These are phyloP conservation scores for Drosophila funebris DNA, from an alignment of 1,140 invertebrate genomes.

Conservation along the genomic window DNA sequence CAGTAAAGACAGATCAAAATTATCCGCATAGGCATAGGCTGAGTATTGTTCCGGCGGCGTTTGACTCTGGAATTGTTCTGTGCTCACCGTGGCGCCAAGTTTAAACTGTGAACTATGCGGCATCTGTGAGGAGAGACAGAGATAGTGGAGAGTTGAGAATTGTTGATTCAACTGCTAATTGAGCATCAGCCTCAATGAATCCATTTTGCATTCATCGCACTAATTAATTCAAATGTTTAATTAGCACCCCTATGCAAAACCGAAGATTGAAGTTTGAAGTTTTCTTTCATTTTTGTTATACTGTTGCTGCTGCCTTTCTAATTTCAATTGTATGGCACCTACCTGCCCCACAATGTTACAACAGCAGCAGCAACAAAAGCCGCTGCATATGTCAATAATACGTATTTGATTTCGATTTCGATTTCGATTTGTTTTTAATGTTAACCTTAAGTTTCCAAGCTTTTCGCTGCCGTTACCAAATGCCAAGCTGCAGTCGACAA, in stretches of 20 bases:
- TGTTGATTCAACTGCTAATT: constrained; percentile 44
- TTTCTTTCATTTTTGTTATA: constrained; percentile 5
- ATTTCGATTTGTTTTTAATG: constrained; percentile 1
- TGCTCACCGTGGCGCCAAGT: constrained; percentile 69
- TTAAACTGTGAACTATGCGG: constrained; percentile 92
- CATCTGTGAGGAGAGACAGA: constrained; percentile 88
- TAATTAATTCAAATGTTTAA: constrained; percentile 42
- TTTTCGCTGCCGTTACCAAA: constrained; percentile 27
- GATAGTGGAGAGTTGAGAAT: neutral
- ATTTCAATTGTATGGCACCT: constrained; percentile 53
- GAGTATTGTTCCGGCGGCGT: constrained; percentile 85
- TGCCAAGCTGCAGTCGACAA: constrained; percentile 53
- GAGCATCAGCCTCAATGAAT: constrained; percentile 7
- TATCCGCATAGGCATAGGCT: constrained; percentile 87
- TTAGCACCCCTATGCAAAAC: constrained; percentile 27
- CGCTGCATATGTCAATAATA: constrained; percentile 50
- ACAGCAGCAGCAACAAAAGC: constrained; percentile 32
- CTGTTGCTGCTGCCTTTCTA: constrained; percentile 60
- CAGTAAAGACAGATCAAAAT: constrained; percentile 90
- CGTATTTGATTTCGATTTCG: constrained; percentile 14
- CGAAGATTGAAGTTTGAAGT: constrained; percentile 29
- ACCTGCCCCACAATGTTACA: constrained; percentile 54
- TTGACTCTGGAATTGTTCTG: constrained; percentile 56
- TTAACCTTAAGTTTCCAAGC: constrained; percentile 34
- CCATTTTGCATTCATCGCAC: constrained; percentile 11